Evolutionary conservation across 2,888 invertebrate species (phyloP).

Genomic region (Catocala fraxini): DNA sequence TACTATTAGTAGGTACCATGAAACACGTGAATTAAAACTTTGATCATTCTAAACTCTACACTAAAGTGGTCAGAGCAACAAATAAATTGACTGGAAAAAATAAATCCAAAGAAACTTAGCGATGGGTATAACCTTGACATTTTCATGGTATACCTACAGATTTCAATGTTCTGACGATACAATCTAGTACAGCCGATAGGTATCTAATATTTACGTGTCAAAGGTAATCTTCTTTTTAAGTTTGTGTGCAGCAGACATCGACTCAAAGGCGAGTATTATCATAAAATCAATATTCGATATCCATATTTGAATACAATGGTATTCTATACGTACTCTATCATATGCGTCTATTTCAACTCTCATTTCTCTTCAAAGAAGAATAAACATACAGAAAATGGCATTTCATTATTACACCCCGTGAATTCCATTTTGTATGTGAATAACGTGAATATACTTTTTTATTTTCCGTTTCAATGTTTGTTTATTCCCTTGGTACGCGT

Average conservation of each 20-base stretch:
- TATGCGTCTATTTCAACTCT: constrained; percentile 56
- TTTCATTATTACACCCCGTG: constrained; percentile 55
- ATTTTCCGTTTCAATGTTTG: constrained; percentile 19
- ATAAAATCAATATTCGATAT: constrained; percentile 68
- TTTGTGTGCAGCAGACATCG: constrained; percentile 12
- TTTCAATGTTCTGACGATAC: too few species aligned
- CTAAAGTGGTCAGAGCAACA: too few species aligned
- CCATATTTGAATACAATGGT: constrained; percentile 61
- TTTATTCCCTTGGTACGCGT: constrained; percentile 13
- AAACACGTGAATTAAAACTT: too few species aligned
- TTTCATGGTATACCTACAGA: too few species aligned
- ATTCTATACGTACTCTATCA: constrained; percentile 28
- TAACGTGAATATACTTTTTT: constrained; percentile 34
- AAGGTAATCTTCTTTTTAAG: not conserved
- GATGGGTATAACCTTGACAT: too few species aligned
- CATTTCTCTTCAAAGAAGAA: constrained; percentile 58
- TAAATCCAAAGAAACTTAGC: too few species aligned
- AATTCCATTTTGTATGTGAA: constrained; percentile 41
- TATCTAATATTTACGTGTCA: not conserved
- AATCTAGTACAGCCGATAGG: too few species aligned
- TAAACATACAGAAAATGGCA: constrained; percentile 58
- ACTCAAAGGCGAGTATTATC: constrained; percentile 49
- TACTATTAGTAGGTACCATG: too few species aligned
- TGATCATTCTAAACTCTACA: too few species aligned
- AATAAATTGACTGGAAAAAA: too few species aligned